phyloP scores from a whole-genome alignment of 2,113 vertebrate species.

The Ctenomys sociabilis region DNA sequence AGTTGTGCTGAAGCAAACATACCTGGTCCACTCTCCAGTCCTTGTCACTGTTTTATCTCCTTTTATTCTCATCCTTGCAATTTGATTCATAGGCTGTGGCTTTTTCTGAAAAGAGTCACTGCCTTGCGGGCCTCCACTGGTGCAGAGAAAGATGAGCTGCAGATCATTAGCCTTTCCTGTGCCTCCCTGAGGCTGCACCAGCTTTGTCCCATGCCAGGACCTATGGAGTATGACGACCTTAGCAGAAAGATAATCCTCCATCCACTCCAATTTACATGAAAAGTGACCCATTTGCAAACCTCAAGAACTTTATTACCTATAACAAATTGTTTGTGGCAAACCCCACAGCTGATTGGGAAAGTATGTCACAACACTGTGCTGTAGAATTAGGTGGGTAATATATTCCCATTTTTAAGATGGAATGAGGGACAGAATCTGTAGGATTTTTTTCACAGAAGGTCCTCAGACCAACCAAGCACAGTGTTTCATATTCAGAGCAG shows the following conservation, averaged over 20 bases:
- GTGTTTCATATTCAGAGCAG: conserved; percentile 6
- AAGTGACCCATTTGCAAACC: conserved; percentile 26
- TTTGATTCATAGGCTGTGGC: neutral
- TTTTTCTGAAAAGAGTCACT: neutral
- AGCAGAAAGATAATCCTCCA: neutral
- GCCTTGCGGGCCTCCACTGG: rapidly evolving
- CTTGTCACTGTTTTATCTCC: neutral
- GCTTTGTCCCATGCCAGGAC: neutral
- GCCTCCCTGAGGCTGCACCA: neutral
- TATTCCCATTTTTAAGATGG: neutral
- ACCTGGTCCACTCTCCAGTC: neutral
- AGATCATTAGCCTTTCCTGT: neutral
- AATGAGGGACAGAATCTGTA: neutral
- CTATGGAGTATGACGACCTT: neutral
- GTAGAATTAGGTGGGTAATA: neutral
- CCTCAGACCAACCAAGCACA: neutral
- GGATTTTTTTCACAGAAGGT: neutral
- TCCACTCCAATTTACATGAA: neutral
- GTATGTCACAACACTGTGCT: neutral
- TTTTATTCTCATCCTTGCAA: neutral
- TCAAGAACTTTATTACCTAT: neutral
- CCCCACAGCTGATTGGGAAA: neutral
- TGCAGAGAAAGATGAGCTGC: neutral
- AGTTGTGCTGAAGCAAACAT: conserved; percentile 1
- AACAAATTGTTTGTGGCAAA: conserved; percentile 53